Evolutionary conservation across 2,797 vertebrate species (phyloP), one percentile per base, ranked within the genome.

Genomic region (Anabas testudineus): DNA sequence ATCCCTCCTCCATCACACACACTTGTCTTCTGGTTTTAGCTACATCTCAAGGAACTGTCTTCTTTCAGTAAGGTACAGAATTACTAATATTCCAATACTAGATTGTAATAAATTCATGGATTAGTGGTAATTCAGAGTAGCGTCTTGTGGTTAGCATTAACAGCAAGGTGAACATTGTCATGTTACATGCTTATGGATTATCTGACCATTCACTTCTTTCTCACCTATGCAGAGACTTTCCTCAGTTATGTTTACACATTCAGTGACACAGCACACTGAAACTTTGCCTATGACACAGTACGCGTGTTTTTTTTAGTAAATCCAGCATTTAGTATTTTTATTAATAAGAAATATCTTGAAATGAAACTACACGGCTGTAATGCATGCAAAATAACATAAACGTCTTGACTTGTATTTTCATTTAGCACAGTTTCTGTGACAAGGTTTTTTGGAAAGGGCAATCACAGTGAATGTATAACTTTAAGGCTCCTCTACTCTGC

Each of bases 111-210:
- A 10, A 34, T 12, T 34, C 34, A 34, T 2, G 13, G 15, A 4
- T 30, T 39, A 1, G 14, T 39, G 12, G 37, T 5, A 1, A 34
- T 10, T 53, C 22, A 41, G 32, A 51, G 13, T 8, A 16, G 12
- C 19, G 7, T 63, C n/a, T 62, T 66, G 39, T 59, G 19, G 65
- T 55, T 47, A 63, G 51, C 39, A 74, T 69, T 66, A 67, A 37
- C 56, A 69, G 10, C 70, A 52, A 41, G 15, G 34, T 67, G 32
- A 78, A 54, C 24, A 54, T 57, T 49, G 86, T 67, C 59, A 36
- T 54, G 39, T 71, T 3, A 73, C 71, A 88, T 91, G 85, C 84
- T 74, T 80, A 56, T 60, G 66, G 82, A 90, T 89, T 89, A 76
- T 78, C 75, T 80, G 61, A 66, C 63, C 73, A 63, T 84, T 87